Evolutionary conservation across 2,113 vertebrate genomes (phyloP), one percentile per base, ranked within the genome.

Genomic region (Leptosomus discolor): DNA sequence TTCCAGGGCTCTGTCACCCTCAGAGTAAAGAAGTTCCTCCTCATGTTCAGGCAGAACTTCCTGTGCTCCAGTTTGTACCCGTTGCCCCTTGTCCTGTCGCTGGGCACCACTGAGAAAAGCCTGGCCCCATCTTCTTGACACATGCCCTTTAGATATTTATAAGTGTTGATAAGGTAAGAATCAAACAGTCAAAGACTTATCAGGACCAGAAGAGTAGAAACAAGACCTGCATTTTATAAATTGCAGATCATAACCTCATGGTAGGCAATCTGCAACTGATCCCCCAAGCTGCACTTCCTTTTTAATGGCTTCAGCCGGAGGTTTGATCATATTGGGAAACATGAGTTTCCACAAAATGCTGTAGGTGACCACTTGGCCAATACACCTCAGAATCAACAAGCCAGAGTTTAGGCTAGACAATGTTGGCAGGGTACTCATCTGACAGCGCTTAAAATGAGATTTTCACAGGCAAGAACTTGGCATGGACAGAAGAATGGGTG

Each of bases 221-320:
- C 1, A 0, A 89, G 63, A 85, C 5, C 9, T 77, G 8, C 2
- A 64, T 68, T 95, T 90, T 78, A 43, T 34, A 75, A 92, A 89
- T 0, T 37, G 51, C 14, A 65, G 29, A 46, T 58, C 3, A 8
- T 54, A 90, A 60, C 3, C 1, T 68, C 0, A 0, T 13, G 8
- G 16, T 77, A 89, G 74, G 9, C 51, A 80, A 83, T 11, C 27
- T 61, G 34, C 36, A 85, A 36, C 12, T 61, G 16, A 14, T 30
- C 8, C 11, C 13, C 23, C 32, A 75, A 75, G 11, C 6, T 32
- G 65, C 15, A n/a, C 8, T 85, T 70, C 9, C 4, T 64, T 87
- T 86, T 43, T 39, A 91, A 70, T 45, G 16, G 16, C 56, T 82
- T 93, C 43, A 87, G 12, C 14, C 79, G 65, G 78, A 90, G 23